These are phyloP conservation scores for Coelogynopora nodosa DNA, from an alignment of 2,888 invertebrate species.

Conservation along the genomic window DNA sequence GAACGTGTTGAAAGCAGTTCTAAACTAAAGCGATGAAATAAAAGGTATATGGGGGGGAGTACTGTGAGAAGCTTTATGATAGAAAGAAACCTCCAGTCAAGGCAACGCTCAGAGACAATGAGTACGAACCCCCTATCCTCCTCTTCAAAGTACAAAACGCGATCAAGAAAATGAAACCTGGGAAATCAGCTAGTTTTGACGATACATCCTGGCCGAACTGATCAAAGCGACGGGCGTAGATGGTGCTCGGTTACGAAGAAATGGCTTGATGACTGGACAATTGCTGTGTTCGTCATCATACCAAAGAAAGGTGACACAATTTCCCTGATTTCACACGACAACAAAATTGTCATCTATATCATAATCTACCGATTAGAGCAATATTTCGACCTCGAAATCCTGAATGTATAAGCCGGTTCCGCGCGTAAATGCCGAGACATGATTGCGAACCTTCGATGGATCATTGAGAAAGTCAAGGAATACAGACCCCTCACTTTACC, in stretches of 20 bases:
- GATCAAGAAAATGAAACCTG: too few relatives aligned
- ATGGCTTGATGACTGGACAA: slow-evolving; percentile 4
- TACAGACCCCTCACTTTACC: not conserved
- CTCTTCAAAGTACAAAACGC: too few relatives aligned
- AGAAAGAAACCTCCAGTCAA: slow-evolving; percentile 24
- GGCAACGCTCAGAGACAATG: not conserved
- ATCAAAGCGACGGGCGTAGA: not conserved
- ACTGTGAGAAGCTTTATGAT: slow-evolving; percentile 19
- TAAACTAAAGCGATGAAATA: not conserved
- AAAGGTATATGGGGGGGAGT: slow-evolving; percentile 9
- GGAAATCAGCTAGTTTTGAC: too few relatives aligned
- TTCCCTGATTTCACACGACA: slow-evolving; percentile 9
- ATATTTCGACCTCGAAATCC: not conserved
- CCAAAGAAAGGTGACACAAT: slow-evolving; percentile 26
- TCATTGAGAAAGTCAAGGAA: slow-evolving; percentile 12
- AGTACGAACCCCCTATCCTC: too few relatives aligned
- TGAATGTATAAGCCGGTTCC: not conserved
- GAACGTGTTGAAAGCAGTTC: not conserved
- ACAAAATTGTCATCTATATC: slow-evolving; percentile 21
- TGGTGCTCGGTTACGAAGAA: not conserved
- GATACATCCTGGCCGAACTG: slow-evolving; percentile 8
- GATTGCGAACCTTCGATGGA: not conserved
- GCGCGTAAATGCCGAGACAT: not conserved
- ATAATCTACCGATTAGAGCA: slow-evolving; percentile 2
- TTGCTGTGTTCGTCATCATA: slow-evolving; percentile 2